Evolutionary conservation across 2,113 vertebrate species (phyloP).

Genomic region (Hemibates koningsi): DNA sequence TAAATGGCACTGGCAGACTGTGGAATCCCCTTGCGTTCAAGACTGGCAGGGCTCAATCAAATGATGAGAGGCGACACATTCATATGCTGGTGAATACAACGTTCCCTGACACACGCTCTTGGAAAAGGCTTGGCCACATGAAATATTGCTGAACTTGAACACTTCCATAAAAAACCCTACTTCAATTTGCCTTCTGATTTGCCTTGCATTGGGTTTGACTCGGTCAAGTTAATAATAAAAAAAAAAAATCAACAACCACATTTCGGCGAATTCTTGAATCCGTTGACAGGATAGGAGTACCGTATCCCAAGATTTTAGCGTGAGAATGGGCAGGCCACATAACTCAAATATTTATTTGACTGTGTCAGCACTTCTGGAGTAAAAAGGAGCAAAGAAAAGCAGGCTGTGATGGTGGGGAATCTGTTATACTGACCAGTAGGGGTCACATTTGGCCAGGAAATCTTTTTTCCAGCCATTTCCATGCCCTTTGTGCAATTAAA

Average conservation of each 20-base stretch:
- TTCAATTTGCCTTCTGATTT: slow-evolving; percentile 49
- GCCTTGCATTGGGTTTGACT: slow-evolving; percentile 40
- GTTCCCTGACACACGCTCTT: slow-evolving; percentile 20
- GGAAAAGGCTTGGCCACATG: slow-evolving; percentile 51
- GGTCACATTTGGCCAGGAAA: slow-evolving; percentile 21
- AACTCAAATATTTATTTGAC: background rate
- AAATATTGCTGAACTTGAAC: slow-evolving; percentile 62
- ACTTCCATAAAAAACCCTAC: background rate
- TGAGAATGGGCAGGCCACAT: slow-evolving; percentile 4
- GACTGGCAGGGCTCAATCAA: slow-evolving; percentile 58
- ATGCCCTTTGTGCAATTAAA: background rate
- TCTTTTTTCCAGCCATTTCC: background rate
- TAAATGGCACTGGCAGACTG: slow-evolving; percentile 39
- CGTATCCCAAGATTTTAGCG: background rate
- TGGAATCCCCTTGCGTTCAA: slow-evolving; percentile 30
- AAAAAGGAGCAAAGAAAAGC: background rate
- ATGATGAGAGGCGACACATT: slow-evolving; percentile 51
- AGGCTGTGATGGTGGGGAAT: background rate
- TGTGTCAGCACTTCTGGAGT: slow-evolving; percentile 27
- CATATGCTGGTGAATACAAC: slow-evolving; percentile 44
- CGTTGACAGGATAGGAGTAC: slow-evolving; percentile 17
- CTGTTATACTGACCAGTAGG: slow-evolving; percentile 24
- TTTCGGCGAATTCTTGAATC: slow-evolving; percentile 2
- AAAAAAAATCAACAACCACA: slow-evolving; percentile 12
- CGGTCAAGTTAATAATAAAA: slow-evolving; percentile 3